phyloP scores from a whole-genome alignment of 2,113 vertebrate species.

The Pollachius pollachius region DNA sequence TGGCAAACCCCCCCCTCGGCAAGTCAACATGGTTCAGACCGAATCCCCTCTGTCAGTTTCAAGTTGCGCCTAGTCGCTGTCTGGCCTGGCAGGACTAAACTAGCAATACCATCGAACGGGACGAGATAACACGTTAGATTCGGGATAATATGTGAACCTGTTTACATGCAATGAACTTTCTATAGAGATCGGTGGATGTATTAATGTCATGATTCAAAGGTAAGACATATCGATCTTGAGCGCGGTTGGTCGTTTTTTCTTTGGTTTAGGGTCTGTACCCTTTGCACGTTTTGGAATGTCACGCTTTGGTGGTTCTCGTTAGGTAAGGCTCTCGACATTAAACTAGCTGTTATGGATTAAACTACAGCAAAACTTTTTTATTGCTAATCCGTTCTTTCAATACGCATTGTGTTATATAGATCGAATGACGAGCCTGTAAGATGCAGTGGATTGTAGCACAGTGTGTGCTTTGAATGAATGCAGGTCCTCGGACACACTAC shows the following conservation, averaged over 20 bases:
- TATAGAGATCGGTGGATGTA: background rate
- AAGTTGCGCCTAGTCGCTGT: conserved; percentile 63
- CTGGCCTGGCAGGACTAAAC: conserved; percentile 3
- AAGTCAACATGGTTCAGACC: conserved; percentile 34
- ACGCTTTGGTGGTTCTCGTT: conserved; percentile 4
- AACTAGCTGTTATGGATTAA: no score
- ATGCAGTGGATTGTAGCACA: no score
- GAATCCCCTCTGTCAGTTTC: conserved; percentile 67
- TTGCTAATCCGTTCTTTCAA: no score
- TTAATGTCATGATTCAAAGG: conserved; percentile 2
- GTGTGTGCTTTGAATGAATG: no score
- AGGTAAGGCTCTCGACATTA: background rate
- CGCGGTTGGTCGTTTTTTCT: background rate
- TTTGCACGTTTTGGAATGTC: conserved; percentile 20
- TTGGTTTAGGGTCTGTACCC: background rate
- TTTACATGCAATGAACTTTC: background rate
- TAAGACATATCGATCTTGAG: background rate
- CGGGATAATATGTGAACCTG: no score
- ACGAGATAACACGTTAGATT: no score
- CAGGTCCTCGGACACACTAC: no score
- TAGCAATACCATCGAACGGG: background rate
- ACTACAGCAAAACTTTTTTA: no score
- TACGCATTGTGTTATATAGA: no score
- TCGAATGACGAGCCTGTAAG: no score
- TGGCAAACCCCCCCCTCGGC: background rate